These are phyloP conservation scores for Allophyes oxyacanthae DNA, from an alignment of 2,888 invertebrate species.

Conservation along the genomic window DNA sequence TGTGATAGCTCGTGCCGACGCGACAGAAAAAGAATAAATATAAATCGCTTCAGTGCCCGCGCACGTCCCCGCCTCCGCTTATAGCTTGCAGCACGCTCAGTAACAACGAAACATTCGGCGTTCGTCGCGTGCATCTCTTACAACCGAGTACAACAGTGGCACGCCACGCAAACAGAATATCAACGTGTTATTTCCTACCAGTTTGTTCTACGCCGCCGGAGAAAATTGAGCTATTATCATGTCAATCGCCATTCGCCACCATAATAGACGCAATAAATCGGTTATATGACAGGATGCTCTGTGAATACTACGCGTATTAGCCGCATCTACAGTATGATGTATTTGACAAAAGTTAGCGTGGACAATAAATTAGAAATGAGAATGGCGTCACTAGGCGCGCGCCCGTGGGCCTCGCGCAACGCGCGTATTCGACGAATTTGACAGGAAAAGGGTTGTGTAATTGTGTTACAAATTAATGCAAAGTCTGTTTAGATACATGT, in stretches of 20 bases:
- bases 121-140: slow-evolving; percentile 54
- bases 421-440: slow-evolving; percentile 1
- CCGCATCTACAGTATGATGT: neutral
- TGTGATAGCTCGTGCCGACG: no score
- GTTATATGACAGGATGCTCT: slow-evolving; percentile 46
- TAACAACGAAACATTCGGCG: slow-evolving; percentile 52
- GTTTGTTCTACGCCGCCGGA: slow-evolving; percentile 48
- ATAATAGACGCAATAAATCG: slow-evolving; percentile 52
- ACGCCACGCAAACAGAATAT: slow-evolving; percentile 68
- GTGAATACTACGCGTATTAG: slow-evolving; percentile 13
- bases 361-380: slow-evolving; percentile 24
- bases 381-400: slow-evolving; percentile 29
- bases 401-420: neutral
- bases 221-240: slow-evolving; percentile 63
- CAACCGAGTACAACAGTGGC: slow-evolving; percentile 54
- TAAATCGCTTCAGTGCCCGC: slow-evolving; percentile 12
- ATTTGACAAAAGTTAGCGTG: slow-evolving; percentile 12
- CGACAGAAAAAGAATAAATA: no score
- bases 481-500: neutral
- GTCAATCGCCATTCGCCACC: slow-evolving; percentile 50
- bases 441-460: no score
- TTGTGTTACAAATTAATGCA: no score
- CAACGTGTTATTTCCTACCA: slow-evolving; percentile 59
- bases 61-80: slow-evolving; percentile 18
- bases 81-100: slow-evolving; percentile 27